Conservation (phyloP, 2,113 vertebrate species). For the Galeopterus variegatus region DNA sequence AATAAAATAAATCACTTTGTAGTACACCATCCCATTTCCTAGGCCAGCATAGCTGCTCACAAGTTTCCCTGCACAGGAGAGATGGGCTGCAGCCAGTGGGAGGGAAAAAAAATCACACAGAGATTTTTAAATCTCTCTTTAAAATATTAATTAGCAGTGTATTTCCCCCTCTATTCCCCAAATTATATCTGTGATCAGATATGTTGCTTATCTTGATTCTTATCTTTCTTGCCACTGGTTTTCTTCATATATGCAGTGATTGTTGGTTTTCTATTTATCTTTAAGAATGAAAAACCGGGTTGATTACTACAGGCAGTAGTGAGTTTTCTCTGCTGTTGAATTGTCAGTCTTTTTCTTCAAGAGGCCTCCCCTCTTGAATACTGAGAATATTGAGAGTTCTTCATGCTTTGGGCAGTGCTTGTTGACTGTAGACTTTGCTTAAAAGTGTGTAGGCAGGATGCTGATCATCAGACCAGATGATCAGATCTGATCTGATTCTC, state of each 20-base stretch:
- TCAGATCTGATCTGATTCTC: neutral
- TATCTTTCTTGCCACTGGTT: neutral
- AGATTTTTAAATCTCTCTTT: neutral
- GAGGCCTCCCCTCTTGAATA: neutral
- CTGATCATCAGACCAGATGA: neutral
- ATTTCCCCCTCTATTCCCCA: neutral
- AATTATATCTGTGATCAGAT: neutral
- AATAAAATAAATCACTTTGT: too few relatives aligned
- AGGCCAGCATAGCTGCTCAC: too few relatives aligned
- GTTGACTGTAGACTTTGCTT: neutral
- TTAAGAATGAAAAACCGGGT: neutral
- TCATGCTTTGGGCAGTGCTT: neutral
- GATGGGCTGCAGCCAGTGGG: too few relatives aligned
- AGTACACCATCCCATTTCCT: too few relatives aligned
- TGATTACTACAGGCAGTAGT: neutral
- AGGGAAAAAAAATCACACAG: too few relatives aligned
- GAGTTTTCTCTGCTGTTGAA: neutral
- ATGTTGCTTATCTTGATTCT: neutral
- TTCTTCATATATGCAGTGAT: neutral
- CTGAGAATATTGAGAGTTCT: neutral
- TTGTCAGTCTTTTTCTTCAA: neutral
- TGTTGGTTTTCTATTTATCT: neutral
- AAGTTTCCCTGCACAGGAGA: too few relatives aligned
- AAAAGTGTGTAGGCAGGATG: neutral
- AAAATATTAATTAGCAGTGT: neutral